These are phyloP conservation scores for Pomatorhinus ruficollis DNA, from an alignment of 2,113 vertebrate genomes.

Conservation along the genomic window DNA sequence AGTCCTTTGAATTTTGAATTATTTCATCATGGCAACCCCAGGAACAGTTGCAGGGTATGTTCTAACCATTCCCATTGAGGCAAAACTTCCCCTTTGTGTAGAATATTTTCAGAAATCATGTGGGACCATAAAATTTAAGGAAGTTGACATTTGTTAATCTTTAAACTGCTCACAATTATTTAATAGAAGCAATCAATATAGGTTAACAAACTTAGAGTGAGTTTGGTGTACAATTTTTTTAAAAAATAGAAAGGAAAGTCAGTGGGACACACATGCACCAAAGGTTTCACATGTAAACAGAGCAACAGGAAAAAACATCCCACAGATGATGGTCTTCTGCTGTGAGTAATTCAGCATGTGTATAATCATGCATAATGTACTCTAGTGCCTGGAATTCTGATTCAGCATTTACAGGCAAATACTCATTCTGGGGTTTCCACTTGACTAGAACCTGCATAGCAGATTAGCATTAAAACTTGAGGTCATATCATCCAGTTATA, in stretches of 20 bases:
- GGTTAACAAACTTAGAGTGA: not conserved
- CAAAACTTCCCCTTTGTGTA: not conserved
- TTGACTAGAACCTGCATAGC: not conserved
- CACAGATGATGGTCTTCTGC: not conserved
- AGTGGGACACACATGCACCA: not conserved
- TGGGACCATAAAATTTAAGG: not conserved
- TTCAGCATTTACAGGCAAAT: not conserved
- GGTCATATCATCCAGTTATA: not conserved
- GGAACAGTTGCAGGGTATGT: not conserved
- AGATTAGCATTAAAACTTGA: not conserved
- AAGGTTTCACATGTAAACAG: not conserved
- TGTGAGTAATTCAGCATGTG: not conserved
- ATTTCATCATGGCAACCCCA: not conserved
- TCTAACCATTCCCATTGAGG: not conserved
- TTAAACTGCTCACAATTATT: not conserved
- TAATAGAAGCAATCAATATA: not conserved
- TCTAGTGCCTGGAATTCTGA: not conserved
- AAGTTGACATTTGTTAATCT: not conserved
- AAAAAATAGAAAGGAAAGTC: not conserved
- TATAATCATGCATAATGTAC: rapidly evolving
- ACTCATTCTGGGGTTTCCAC: not conserved
- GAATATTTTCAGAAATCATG: not conserved
- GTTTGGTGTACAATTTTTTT: not conserved
- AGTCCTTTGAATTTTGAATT: not conserved
- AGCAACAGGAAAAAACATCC: not conserved